Percentiles rank a stretch among this genome's conserved stretches.
Evolutionary conservation across 2,888 invertebrate species (phyloP).

Genomic region (Cryptus viduatorius): DNA sequence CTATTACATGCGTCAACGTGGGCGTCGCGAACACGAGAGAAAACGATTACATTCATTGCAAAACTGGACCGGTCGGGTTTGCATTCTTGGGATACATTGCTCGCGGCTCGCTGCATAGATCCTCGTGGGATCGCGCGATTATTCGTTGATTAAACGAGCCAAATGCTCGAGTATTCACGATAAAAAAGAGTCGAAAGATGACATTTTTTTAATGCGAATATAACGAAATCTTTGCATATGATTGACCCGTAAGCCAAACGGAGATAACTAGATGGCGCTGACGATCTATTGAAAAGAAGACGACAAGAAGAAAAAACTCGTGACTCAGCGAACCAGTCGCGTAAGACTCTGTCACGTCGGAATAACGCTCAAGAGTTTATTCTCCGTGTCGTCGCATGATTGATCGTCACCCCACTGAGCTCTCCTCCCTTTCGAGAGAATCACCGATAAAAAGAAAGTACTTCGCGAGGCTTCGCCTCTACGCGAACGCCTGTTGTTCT

Average conservation of each 20-base stretch:
- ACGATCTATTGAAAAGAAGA: neutral
- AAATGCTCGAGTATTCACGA: neutral
- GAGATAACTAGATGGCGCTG: neutral
- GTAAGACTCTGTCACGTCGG: slow-evolving; percentile 9
- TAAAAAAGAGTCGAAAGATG: neutral
- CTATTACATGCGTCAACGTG: slow-evolving; percentile 59
- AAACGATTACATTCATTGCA: slow-evolving; percentile 61
- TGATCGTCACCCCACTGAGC: slow-evolving; percentile 33
- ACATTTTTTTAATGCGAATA: neutral
- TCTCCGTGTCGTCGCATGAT: slow-evolving; percentile 50
- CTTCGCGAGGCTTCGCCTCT: slow-evolving; percentile 9
- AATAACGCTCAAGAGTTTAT: slow-evolving; percentile 39
- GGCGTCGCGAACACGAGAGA: slow-evolving; percentile 55
- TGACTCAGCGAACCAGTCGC: neutral
- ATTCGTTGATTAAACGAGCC: slow-evolving; percentile 39
- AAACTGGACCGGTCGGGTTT: slow-evolving; percentile 54
- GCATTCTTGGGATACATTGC: slow-evolving; percentile 47
- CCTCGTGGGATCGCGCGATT: slow-evolving; percentile 39
- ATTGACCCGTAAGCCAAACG: neutral
- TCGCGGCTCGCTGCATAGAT: neutral
- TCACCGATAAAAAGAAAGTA: slow-evolving; percentile 35
- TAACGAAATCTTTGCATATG: slow-evolving; percentile 8
- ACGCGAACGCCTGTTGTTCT: slow-evolving; percentile 33
- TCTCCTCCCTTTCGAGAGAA: neutral
- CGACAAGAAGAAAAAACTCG: neutral